Evolutionary conservation across 2,113 vertebrate species (phyloP), one percentile per base, ranked within the genome.

Genomic region (Bubo blakistoni): DNA sequence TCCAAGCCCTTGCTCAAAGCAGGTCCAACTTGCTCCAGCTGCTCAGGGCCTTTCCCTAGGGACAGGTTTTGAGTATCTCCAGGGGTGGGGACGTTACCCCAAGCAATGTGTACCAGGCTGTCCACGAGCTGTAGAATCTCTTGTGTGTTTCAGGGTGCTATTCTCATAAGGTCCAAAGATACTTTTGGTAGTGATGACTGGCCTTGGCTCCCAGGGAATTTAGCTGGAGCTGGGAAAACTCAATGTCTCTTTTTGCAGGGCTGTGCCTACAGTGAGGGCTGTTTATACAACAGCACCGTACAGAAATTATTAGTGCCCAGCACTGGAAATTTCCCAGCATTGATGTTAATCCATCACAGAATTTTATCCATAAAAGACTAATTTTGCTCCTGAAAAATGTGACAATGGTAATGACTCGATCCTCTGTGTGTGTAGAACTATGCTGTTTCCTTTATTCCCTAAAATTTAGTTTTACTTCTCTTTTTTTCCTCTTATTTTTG

Each of bases 381-480:
- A 93, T 94, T 94, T 63, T 91, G 16, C 57, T 82, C 40, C 46
- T 90, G 82, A 94, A 90, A 94, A 94, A 91, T 81, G 81, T 58
- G 81, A 79, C 78, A 87, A 16, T 65, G 62, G 13, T 88, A 95
- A 93, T 91, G 19, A 72, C 76, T 90, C 61, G 34, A 55, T 71
- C 54, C 14, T 66, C 0, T 61, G 34, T 30, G 44, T 62, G 27
- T 46, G 73, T 36, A 79, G 80, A 92, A 36, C 36, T 78, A 34
- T 84, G 86, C 82, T 92, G 81, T 93, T 92, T 95, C 91, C 7
- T 18, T 92, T 92, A 59, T 55, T 91, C 65, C 13, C 52, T 61
- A 86, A 89, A 94, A 95, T 84, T 58, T 69, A 38, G 72, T 52
- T 90, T 72, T 47, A 18, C 20, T 61, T 92, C 5, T 69, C 10